These are phyloP conservation scores for Xenopus laevis DNA, from an alignment of 2,113 vertebrate genomes.

Conservation along the genomic window DNA sequence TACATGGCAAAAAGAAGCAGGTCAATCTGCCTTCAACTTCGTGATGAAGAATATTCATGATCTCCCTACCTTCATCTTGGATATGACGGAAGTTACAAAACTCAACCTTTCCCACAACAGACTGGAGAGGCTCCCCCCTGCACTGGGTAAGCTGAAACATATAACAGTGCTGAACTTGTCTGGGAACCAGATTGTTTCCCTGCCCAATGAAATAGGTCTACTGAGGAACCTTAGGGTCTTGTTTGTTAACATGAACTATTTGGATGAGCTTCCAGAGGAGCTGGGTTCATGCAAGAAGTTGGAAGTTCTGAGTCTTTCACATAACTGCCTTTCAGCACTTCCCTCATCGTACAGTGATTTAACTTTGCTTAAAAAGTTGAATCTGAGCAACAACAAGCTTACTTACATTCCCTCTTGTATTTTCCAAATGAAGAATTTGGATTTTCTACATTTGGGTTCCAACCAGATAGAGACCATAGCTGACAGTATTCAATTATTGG, in stretches of 20 bases:
- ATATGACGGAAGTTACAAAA: slow-evolving; percentile 83
- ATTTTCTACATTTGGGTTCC: slow-evolving; percentile 86
- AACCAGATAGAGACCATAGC: slow-evolving; percentile 86
- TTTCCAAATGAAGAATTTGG: slow-evolving; percentile 77
- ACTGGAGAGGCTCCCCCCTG: slow-evolving; percentile 69
- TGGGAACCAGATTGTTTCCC: slow-evolving; percentile 51
- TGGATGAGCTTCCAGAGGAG: slow-evolving; percentile 83
- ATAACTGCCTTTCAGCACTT: slow-evolving; percentile 80
- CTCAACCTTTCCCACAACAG: slow-evolving; percentile 88
- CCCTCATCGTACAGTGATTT: slow-evolving; percentile 73
- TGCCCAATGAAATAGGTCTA: slow-evolving; percentile 82
- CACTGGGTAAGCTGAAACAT: slow-evolving; percentile 73
- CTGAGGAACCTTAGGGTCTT: slow-evolving; percentile 82
- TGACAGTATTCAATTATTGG: slow-evolving; percentile 83
- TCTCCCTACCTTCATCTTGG: slow-evolving; percentile 80
- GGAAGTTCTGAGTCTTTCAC: slow-evolving; percentile 83
- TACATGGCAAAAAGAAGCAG: slow-evolving; percentile 57
- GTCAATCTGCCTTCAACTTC: slow-evolving; percentile 77
- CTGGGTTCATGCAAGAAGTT: slow-evolving; percentile 71
- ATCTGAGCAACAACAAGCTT: slow-evolving; percentile 87
- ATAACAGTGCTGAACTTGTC: slow-evolving; percentile 84
- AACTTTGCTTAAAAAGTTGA: slow-evolving; percentile 77
- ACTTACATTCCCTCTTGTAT: slow-evolving; percentile 83
- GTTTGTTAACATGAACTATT: slow-evolving; percentile 81
- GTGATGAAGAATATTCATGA: slow-evolving; percentile 79